Base-by-base conservation (phyloP, 2,113 vertebrate genomes). In the Microcebus lehilahytsara region DNA sequence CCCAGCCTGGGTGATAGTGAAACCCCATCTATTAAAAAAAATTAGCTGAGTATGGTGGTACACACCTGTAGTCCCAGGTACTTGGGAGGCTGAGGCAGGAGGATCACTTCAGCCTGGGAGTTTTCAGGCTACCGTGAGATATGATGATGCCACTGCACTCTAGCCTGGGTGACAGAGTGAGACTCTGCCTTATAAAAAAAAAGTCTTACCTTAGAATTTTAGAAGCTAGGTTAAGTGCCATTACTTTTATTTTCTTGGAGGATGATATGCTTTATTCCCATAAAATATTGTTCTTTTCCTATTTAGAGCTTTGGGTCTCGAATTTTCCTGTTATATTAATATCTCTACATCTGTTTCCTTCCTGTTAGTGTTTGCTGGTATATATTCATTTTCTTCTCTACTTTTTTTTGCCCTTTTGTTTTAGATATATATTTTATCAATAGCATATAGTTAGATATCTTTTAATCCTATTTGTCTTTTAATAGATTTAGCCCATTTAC, bases 301-400 rank as follows among this genome's bases (percentile, higher is more conserved):
- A 20, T 75, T 75, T 83, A 49, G 69, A 60, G 58, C 10, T 89
- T 84, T 56, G 8, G 14, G 34, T 89, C 78, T 89, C 89, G 19
- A 83, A 67, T 84, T 83, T 69, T 60, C 40, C 84, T 40, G 74
- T 92, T 46, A 49, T 89, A 89, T 84, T 67, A 95, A 60, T 89
- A 77, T 60, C 22, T 17, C n/a, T n/a, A 80, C 17, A 37, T 72
- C 74, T 60, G 12, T 62, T 64, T 84, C 79, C 40, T 96, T 93
- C 51, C 56, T 81, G 20, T 89, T 93, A 60, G 20, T 51, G 40
- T 49, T 92, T 77, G 32, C 78, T 32, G 12, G 23, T 72, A 30
- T 40, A 58, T 95, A 84, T 74, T 79, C 69, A 5, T 34, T 34
- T 49, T 93, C 46, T 79, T 30, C 32, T 78, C 30, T 80, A 51